These are phyloP conservation scores for Folsomia candida DNA, from an alignment of 2,888 invertebrate genomes.

Conservation along the genomic window DNA sequence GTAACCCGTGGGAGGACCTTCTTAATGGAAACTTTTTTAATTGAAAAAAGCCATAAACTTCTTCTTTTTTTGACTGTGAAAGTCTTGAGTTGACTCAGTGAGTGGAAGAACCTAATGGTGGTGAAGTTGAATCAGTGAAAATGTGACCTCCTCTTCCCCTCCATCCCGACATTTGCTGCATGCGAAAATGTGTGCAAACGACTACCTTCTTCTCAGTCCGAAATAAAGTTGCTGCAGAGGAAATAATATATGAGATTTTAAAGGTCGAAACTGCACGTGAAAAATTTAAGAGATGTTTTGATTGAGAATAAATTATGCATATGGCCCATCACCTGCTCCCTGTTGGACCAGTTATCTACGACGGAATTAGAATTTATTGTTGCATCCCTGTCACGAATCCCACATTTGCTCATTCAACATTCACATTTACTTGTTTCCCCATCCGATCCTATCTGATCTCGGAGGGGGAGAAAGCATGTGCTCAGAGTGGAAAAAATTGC, in stretches of 20 bases:
- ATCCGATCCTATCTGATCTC: neutral
- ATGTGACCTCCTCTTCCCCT: neutral
- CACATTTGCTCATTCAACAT: neutral
- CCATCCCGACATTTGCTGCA: no score
- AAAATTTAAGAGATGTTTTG: slow-evolving; percentile 8
- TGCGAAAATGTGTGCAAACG: no score
- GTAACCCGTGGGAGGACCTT: neutral
- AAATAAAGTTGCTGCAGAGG: no score
- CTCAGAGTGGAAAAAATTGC: neutral
- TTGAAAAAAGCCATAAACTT: slow-evolving; percentile 3
- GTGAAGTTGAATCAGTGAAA: neutral
- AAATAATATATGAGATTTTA: slow-evolving; percentile 4
- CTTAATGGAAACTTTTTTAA: slow-evolving; percentile 6
- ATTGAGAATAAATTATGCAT: slow-evolving; percentile 7
- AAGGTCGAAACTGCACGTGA: slow-evolving; percentile 6
- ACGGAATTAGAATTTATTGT: slow-evolving; percentile 8
- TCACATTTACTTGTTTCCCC: neutral
- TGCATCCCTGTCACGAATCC: neutral
- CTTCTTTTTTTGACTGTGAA: neutral
- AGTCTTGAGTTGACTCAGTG: neutral
- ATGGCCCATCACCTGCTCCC: neutral
- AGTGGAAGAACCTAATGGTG: neutral
- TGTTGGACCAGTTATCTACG: slow-evolving; percentile 1
- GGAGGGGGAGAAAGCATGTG: neutral
- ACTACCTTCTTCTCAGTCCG: no score